Evolutionary conservation across 2,888 invertebrate genomes (phyloP), one percentile per base, ranked within the genome.

Genomic region (Rhabditoides inermis): DNA sequence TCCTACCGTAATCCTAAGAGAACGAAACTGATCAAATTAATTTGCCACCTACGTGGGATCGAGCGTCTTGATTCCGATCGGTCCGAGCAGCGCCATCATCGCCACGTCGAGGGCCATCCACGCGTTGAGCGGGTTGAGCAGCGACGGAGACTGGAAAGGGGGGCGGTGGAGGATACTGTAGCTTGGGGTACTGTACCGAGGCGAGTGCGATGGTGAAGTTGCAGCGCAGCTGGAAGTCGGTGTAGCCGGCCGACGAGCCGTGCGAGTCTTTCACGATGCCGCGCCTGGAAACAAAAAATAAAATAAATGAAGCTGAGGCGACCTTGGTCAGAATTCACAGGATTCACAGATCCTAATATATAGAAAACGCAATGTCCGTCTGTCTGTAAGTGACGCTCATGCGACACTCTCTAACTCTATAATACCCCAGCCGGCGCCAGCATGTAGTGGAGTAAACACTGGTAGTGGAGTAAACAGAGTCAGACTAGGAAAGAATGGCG

Each of bases 121-220:
- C 0, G 95, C 95, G 77, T 87, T 85, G 60, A 84, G 80, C 3
- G 88, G 85, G 64, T 86, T 83, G 77, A 98, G 89, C 61, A 98
- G 78, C 61, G 90, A 90, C 1, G 95, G 94, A 49, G 95, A 90
- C 85, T 86, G 68, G 26, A 73, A 54, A 45, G n/a, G 12, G 23
- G 22, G 23, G 26, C 5, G n/a, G n/a, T 10, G 7, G 15, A 32
- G 32, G 15, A 7, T 32, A 7, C 32, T 32, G 7, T 10, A 32
- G 10, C 32, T 7, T 32, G 15, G 15, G 32, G n/a, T n/a, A n/a
- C n/a, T n/a, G n/a, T 77, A 86, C 87, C 54, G 87, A 86, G 46
- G 86, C 87, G 86, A 98, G 87, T 6, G 94, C 86, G 49, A 98
- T 84, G 10, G 87, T 84, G 79, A 88, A 92, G 81, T 98, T 98